Evolutionary conservation across 2,113 vertebrate species (phyloP), one percentile per base, ranked within the genome.

Genomic region (Ictalurus furcatus): DNA sequence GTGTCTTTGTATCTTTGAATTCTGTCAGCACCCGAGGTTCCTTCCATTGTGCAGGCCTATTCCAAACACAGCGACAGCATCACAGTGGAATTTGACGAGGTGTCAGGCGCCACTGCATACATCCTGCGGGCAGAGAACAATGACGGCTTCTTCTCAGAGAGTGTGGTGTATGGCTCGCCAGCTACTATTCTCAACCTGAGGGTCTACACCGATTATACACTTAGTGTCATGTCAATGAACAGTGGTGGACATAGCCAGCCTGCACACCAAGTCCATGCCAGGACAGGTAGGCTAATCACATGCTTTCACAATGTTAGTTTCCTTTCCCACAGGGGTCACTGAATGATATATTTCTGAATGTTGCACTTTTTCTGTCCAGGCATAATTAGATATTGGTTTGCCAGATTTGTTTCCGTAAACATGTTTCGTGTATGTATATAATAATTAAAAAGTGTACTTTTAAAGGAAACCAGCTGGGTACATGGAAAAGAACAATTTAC

Each of bases 11-110:
- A 37, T 84, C 83, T 56, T 87, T n/a, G 65, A 87, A 65, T 82
- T 48, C n/a, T 63, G 86, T n/a, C 92, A 99, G 98, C 96, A 92
- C 97, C 97, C 9, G 96, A 97, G 5, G 92, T 94, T 30, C 97
- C 98, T 56, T 90, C 90, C 84, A 97, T 98, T 83, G 88, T 95
- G 7, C 93, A 96, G 90, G 96, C 95, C 63, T 98, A 97, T 93
- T 99, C 98, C 87, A 98, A 98, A 93, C 88, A 96, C 61, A 98
- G 97, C 90, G 93, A 94, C 92, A 98, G 97, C 89, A 97, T 99
- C 95, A 98, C 96, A 6, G 97, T 98, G 92, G 97, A 97, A 90
- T 99, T 98, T 94, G 93, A 88, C 7, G 89, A 93, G 0, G 96
- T 97, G 82, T 85, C 94, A 0, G 97, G 97, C 59, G 97, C 97